Evolutionary conservation across 2,113 vertebrate species (phyloP).

Genomic region (Peromyscus maniculatus): DNA sequence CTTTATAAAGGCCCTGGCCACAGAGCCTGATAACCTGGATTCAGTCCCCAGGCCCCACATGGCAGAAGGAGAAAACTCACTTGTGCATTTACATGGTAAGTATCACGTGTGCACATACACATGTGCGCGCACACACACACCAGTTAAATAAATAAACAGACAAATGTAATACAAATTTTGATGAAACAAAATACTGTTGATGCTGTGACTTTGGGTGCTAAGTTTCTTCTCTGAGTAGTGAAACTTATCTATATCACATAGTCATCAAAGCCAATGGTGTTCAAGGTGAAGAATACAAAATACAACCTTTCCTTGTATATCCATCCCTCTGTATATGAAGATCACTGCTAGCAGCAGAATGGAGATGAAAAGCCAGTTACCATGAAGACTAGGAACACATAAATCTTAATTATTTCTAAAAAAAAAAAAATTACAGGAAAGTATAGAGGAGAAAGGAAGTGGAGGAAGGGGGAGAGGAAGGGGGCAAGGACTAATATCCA

Average conservation of each 20-base stretch:
- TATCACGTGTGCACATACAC: background rate
- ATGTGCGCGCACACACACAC: background rate
- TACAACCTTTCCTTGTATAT: conserved; percentile 86
- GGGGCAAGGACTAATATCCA: background rate
- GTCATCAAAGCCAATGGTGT: conserved; percentile 88
- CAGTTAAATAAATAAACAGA: background rate
- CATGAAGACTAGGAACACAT: conserved; percentile 86
- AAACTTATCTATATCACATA: conserved; percentile 86
- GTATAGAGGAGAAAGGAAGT: background rate
- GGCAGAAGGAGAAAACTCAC: too few relatives aligned
- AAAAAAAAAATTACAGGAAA: conserved; percentile 61
- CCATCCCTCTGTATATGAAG: conserved; percentile 85
- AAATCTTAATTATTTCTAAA: conserved; percentile 85
- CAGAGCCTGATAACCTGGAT: background rate
- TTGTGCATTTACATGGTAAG: background rate
- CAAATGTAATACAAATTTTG: too few relatives aligned
- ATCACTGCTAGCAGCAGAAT: conserved; percentile 84
- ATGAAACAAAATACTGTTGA: background rate
- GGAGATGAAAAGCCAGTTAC: conserved; percentile 84
- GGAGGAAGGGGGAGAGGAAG: background rate
- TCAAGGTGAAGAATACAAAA: conserved; percentile 88
- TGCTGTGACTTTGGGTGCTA: background rate
- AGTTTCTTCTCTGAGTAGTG: background rate
- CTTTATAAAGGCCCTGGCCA: background rate
- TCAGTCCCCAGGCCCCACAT: background rate